Percentiles rank a stretch among this genome's conserved stretches.
phyloP scores from a whole-genome alignment of 2,113 vertebrate species.

The Tretioscincus oriximinensis region DNA sequence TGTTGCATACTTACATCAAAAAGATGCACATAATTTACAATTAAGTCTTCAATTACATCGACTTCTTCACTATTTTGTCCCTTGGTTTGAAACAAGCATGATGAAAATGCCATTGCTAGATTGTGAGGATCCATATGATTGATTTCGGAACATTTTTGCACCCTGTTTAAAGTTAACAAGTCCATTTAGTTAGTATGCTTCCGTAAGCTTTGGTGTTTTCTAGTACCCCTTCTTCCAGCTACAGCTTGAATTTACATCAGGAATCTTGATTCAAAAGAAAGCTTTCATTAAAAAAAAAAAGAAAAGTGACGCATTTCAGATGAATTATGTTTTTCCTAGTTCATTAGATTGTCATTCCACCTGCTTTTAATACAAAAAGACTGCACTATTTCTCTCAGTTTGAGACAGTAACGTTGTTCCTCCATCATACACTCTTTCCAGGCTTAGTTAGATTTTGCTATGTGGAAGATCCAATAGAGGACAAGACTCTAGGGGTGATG shows the following conservation, averaged over 20 bases:
- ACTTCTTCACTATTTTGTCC: constrained; percentile 88
- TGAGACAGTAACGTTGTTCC: not conserved
- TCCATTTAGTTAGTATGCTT: constrained; percentile 45
- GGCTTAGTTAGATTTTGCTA: not conserved
- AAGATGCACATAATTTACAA: constrained; percentile 90
- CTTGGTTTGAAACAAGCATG: constrained; percentile 91
- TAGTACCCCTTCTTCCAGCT: not conserved
- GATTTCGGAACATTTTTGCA: constrained; percentile 91
- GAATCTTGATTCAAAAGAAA: not conserved
- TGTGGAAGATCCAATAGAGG: no score
- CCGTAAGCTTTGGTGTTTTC: constrained; percentile 4
- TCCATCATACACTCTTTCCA: no score
- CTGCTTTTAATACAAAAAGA: not conserved
- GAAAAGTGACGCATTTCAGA: not conserved
- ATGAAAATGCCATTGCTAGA: constrained; percentile 87
- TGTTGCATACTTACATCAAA: constrained; percentile 83
- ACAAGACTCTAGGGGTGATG: not conserved
- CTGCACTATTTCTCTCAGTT: not conserved
- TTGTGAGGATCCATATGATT: constrained; percentile 86
- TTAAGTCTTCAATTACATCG: constrained; percentile 87
- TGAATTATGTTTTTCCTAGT: not conserved
- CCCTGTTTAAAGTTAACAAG: constrained; percentile 72
- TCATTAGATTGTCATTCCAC: not conserved
- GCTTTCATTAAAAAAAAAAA: not conserved
- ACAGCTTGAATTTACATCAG: not conserved